Percentiles rank a stretch among this genome's conserved stretches.
Evolutionary conservation across 2,113 vertebrate genomes (phyloP).

Genomic region (Felis chaus): DNA sequence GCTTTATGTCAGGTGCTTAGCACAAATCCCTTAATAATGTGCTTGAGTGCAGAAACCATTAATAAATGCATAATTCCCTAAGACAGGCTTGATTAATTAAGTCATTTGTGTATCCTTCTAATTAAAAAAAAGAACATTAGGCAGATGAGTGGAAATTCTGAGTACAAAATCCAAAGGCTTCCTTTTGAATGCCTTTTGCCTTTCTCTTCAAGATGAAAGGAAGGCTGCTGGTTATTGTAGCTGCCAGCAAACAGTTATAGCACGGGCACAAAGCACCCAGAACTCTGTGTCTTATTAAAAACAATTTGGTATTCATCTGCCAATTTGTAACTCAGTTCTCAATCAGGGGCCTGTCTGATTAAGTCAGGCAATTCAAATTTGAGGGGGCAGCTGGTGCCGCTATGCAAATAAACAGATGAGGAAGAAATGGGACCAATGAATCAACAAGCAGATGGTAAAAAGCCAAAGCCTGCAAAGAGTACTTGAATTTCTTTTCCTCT

Average conservation of each 20-base stretch:
- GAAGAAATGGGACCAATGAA: conserved; percentile 79
- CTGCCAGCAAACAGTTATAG: conserved; percentile 82
- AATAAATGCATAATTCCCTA: conserved; percentile 89
- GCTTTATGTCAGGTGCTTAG: conserved; percentile 87
- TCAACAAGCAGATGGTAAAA: conserved; percentile 81
- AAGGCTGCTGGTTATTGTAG: conserved; percentile 79
- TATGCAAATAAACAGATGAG: conserved; percentile 82
- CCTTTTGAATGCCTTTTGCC: conserved; percentile 80
- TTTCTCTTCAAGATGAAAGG: conserved; percentile 84
- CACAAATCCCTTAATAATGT: conserved; percentile 88
- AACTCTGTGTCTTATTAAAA: conserved; percentile 85
- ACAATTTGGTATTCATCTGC: conserved; percentile 85
- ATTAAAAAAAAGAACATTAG: conserved; percentile 90
- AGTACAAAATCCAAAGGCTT: conserved; percentile 83
- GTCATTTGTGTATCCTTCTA: conserved; percentile 88
- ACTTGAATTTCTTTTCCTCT: conserved; percentile 63
- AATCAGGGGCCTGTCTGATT: conserved; percentile 85
- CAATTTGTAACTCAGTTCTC: conserved; percentile 84
- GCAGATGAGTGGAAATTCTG: conserved; percentile 86
- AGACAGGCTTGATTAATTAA: conserved; percentile 90
- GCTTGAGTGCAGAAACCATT: conserved; percentile 87
- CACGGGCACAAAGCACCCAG: conserved; percentile 79
- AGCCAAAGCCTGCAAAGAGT: conserved; percentile 71
- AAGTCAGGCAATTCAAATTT: conserved; percentile 84
- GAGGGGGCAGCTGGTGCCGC: conserved; percentile 81